Conservation (phyloP, 2,797 vertebrate genomes). For the Sylvia borin region DNA sequence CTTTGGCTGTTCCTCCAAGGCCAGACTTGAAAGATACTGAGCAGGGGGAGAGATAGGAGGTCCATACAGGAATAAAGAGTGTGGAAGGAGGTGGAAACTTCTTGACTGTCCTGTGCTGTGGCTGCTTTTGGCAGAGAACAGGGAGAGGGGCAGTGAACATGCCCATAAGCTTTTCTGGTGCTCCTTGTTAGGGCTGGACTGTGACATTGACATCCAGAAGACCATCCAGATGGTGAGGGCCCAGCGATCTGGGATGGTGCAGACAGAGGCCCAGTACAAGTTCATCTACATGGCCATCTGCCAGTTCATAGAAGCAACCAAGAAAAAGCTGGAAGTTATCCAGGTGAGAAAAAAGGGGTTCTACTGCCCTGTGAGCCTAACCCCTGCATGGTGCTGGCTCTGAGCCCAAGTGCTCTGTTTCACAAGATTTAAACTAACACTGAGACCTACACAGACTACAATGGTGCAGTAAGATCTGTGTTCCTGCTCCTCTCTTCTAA, state of each 20-base stretch:
- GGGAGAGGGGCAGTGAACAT: neutral
- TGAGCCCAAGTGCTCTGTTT: neutral
- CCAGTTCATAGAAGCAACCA: constrained; percentile 90
- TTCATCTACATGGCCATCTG: constrained; percentile 96
- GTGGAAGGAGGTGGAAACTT: neutral
- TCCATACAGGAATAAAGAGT: neutral
- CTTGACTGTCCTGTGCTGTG: neutral
- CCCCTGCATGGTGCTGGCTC: neutral
- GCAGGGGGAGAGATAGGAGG: neutral
- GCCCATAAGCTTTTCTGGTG: neutral
- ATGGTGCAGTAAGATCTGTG: neutral
- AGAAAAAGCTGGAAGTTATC: constrained; percentile 82
- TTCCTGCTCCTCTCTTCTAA: neutral
- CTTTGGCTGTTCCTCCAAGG: neutral
- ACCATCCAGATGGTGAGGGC: constrained; percentile 96
- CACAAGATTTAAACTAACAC: neutral
- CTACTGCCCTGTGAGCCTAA: neutral
- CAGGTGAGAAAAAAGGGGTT: constrained; percentile 77
- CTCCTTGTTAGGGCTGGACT: constrained; percentile 84
- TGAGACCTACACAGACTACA: neutral
- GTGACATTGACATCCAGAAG: constrained; percentile 95
- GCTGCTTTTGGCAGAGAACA: neutral
- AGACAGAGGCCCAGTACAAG: constrained; percentile 97
- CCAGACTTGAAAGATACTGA: neutral
- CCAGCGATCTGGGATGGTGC: constrained; percentile 97